phyloP scores from a whole-genome alignment of 1,140 invertebrate species.

The Dendrolimus punctatus region DNA sequence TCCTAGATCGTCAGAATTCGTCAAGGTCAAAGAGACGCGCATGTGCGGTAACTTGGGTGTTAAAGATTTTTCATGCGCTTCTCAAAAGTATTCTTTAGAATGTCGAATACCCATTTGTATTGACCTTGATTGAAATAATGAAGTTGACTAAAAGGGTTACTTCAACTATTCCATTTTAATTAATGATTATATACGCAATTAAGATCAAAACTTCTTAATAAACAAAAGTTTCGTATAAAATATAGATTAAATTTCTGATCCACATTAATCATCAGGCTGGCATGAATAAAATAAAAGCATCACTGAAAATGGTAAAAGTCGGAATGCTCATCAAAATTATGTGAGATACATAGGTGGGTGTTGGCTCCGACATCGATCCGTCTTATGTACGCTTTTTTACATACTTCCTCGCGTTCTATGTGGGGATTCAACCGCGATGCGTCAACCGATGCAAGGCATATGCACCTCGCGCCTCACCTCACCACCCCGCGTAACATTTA shows the following conservation, averaged over 20 bases:
- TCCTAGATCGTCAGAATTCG: slow-evolving; percentile 20
- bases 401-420: slow-evolving; percentile 57
- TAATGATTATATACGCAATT: too few species aligned
- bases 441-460: slow-evolving; percentile 58
- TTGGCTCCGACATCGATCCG: slow-evolving; percentile 58
- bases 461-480: slow-evolving; percentile 34
- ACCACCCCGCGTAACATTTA: slow-evolving; percentile 9
- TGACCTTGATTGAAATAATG: neutral
- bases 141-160: too few species aligned
- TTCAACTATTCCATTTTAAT: too few species aligned
- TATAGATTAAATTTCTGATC: too few species aligned
- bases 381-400: slow-evolving; percentile 60
- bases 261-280: too few species aligned
- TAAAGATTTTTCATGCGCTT: slow-evolving; percentile 27
- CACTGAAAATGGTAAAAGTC: neutral
- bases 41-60: slow-evolving; percentile 23
- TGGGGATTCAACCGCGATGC: slow-evolving; percentile 63
- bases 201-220: too few species aligned
- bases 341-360: slow-evolving; percentile 33
- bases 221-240: too few species aligned
- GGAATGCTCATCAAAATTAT: slow-evolving; percentile 8
- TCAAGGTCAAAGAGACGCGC: slow-evolving; percentile 27
- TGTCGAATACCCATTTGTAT: slow-evolving; percentile 6
- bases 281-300: neutral
- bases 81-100: slow-evolving; percentile 11